Percentiles rank a stretch among this genome's conserved stretches.
Evolutionary conservation across 53 echinoderm and acorn worm species (phyloP).

Genomic region (Stichopus horrens): DNA sequence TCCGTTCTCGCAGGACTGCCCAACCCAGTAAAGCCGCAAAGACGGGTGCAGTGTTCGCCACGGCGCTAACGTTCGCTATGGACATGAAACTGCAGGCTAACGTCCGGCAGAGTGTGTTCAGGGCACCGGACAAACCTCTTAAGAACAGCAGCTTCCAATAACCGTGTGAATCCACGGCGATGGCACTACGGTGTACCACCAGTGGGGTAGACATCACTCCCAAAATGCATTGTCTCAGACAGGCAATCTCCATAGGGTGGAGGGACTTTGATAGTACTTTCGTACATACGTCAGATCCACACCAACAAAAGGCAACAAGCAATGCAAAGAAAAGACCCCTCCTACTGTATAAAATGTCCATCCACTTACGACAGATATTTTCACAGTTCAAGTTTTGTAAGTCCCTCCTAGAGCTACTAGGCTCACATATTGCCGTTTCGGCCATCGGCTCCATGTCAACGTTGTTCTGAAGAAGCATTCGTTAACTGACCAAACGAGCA

Average conservation of each 20-base stretch:
- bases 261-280: not conserved
- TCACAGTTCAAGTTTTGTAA: too few species aligned
- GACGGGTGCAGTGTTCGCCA: constrained; percentile 3
- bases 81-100: constrained; percentile 11
- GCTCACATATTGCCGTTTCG: too few species aligned
- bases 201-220: not conserved
- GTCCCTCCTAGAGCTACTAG: too few species aligned
- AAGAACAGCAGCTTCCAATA: constrained; percentile 11
- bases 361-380: not conserved
- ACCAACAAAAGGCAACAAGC: constrained; percentile 7
- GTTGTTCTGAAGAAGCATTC: too few species aligned
- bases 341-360: not conserved
- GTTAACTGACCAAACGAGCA: too few species aligned
- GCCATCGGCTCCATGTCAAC: too few species aligned
- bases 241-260: constrained; percentile 24
- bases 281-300: not conserved
- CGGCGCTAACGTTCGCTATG: constrained; percentile 24
- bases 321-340: constrained; percentile 20
- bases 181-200: not conserved
- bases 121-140: constrained; percentile 13
- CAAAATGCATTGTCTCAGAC: not conserved
- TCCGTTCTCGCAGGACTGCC: not conserved
- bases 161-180: not conserved
- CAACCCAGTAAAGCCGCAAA: constrained; percentile 10
- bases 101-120: constrained; percentile 6